Evolutionary conservation across 2,797 vertebrate genomes (phyloP).

Genomic region (Brachymystax lenok): DNA sequence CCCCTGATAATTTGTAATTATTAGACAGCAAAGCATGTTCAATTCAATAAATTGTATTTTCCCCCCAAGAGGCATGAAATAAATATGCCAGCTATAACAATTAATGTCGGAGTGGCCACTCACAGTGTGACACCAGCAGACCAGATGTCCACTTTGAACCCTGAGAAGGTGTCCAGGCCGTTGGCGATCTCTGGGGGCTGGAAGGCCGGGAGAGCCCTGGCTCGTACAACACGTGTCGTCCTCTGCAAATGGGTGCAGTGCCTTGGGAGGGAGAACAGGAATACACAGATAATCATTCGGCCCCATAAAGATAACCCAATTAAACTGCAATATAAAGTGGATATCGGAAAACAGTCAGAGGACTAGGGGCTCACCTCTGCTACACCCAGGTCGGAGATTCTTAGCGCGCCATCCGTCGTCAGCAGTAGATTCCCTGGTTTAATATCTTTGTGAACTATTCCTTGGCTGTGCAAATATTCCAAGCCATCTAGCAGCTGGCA

Average conservation of each 20-base stretch:
- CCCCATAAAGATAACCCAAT: neutral
- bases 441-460: slow-evolving; percentile 99
- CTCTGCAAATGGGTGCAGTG: slow-evolving; percentile 82
- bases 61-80: neutral
- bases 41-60: neutral
- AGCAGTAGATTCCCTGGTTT: slow-evolving; percentile 97
- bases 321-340: neutral
- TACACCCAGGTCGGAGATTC: slow-evolving; percentile 88
- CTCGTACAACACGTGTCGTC: slow-evolving; percentile 87
- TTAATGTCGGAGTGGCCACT: slow-evolving; percentile 48
- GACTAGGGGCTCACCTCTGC: slow-evolving; percentile 77
- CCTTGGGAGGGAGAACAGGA: slow-evolving; percentile 59
- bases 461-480: slow-evolving; percentile 99
- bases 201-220: slow-evolving; percentile 88
- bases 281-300: neutral
- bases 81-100: neutral
- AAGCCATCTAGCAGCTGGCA: slow-evolving; percentile 96
- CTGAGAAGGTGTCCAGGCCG: slow-evolving; percentile 87
- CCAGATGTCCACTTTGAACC: slow-evolving; percentile 94
- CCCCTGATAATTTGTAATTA: too few species aligned
- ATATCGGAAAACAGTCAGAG: neutral
- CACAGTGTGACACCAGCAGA: slow-evolving; percentile 89
- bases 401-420: slow-evolving; percentile 85
- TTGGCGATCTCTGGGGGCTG: slow-evolving; percentile 90
- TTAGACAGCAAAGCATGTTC: too few species aligned